phyloP scores from a whole-genome alignment of 2,797 vertebrate species.

The Momotus momota region DNA sequence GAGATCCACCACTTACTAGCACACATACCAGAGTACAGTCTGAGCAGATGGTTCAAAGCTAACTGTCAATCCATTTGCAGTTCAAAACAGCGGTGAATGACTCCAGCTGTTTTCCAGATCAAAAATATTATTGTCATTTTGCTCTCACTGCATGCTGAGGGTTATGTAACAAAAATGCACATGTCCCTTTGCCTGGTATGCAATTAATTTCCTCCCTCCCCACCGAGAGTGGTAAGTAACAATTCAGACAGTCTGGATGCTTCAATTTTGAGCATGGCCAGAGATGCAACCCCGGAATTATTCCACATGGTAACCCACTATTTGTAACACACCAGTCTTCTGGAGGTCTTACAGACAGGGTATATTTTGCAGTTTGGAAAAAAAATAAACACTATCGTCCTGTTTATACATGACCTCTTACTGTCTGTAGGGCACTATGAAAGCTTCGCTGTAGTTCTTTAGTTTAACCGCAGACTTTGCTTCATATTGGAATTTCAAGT shows the following conservation, averaged over 20 bases:
- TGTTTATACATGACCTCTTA: not conserved
- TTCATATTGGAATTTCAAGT: slow-evolving; percentile 17
- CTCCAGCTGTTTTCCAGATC: slow-evolving; percentile 69
- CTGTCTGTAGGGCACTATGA: not conserved
- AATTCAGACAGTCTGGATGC: slow-evolving; percentile 52
- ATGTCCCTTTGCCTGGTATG: slow-evolving; percentile 55
- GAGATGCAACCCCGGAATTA: slow-evolving; percentile 3
- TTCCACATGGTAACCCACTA: not conserved
- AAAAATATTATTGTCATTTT: slow-evolving; percentile 61
- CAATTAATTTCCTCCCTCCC: slow-evolving; percentile 66
- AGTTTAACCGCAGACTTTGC: not conserved
- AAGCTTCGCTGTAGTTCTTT: not conserved
- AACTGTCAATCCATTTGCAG: slow-evolving; percentile 26
- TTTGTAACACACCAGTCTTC: not conserved
- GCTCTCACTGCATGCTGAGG: slow-evolving; percentile 38
- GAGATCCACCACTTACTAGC: not conserved
- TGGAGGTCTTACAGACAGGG: not conserved
- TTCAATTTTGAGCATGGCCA: slow-evolving; percentile 5
- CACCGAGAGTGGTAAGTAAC: slow-evolving; percentile 10
- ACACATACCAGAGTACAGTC: not conserved
- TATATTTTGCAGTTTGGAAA: not conserved
- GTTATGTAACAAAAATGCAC: slow-evolving; percentile 59
- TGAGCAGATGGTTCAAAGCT: slow-evolving; percentile 28
- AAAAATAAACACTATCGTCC: slow-evolving; percentile 18
- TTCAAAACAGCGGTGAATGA: slow-evolving; percentile 38